Conservation (phyloP, 1,140 invertebrate genomes). For the Psilanteris sp. region DNA sequence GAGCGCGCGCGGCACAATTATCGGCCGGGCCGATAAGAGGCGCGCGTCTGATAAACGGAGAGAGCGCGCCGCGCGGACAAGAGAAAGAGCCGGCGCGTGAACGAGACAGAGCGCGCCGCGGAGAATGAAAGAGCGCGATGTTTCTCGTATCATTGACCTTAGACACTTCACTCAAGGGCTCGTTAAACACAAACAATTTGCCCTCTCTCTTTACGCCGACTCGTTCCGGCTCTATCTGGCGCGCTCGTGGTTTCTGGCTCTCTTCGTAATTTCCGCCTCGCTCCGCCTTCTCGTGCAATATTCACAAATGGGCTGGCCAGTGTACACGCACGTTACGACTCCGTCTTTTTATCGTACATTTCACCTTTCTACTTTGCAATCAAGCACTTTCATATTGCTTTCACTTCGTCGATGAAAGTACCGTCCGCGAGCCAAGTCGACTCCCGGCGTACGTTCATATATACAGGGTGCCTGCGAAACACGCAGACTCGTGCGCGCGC, state of each 20-base stretch:
- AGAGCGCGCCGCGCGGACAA: background rate
- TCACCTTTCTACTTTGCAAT: conserved; percentile 81
- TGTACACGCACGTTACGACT: conserved; percentile 77
- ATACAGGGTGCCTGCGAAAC: conserved; percentile 67
- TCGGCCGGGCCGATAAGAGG: no score
- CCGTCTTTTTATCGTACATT: conserved; percentile 80
- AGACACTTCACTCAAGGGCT: conserved; percentile 72
- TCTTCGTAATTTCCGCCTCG: conserved; percentile 56
- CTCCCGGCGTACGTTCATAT: conserved; percentile 70
- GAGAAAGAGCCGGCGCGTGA: conserved; percentile 5
- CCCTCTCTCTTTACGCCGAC: conserved; percentile 43
- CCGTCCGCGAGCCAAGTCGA: conserved; percentile 76
- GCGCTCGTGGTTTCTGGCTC: conserved; percentile 28
- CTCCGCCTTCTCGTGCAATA: conserved; percentile 61
- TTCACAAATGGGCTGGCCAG: conserved; percentile 74
- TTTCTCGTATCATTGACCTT: conserved; percentile 72
- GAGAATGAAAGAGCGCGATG: conserved; percentile 31
- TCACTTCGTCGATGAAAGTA: conserved; percentile 81
- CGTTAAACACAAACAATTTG: conserved; percentile 62
- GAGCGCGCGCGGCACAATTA: conserved; percentile 7
- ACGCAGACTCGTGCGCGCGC: no score
- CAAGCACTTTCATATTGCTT: conserved; percentile 81
- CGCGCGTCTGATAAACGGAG: conserved; percentile 24
- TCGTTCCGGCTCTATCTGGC: conserved; percentile 13
- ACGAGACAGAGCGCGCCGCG: conserved; percentile 19